phyloP scores from a whole-genome alignment of 2,113 vertebrate genomes.

The Tursiops truncatus region DNA sequence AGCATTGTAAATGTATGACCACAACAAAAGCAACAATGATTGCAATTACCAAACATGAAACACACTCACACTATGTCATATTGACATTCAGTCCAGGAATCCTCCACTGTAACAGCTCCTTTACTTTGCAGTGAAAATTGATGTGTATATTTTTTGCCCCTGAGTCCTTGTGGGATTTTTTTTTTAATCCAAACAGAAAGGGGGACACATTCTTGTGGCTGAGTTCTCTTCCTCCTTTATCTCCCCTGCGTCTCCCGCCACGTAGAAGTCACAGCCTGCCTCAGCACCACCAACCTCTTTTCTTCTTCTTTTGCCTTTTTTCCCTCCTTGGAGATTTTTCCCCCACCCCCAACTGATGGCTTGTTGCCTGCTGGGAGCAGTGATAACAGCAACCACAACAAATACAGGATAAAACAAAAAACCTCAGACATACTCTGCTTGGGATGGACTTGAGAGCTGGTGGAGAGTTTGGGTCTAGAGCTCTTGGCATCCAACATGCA shows the following conservation, averaged over 20 bases:
- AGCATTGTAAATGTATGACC: too few relatives aligned
- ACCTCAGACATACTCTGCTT: neutral
- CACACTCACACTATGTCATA: too few relatives aligned
- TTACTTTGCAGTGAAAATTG: too few relatives aligned
- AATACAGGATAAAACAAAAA: neutral
- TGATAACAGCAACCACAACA: neutral
- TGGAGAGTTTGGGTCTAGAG: fast-evolving
- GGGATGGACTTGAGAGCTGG: conserved; percentile 32
- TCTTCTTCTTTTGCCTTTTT: conserved; percentile 12
- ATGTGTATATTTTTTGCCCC: too few relatives aligned
- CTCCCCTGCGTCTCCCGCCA: neutral
- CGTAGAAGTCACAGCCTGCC: neutral
- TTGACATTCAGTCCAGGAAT: too few relatives aligned
- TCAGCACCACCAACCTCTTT: neutral
- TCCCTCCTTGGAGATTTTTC: conserved; percentile 56
- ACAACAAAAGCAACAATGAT: too few relatives aligned
- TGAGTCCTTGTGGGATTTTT: too few relatives aligned
- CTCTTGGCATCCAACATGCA: neutral
- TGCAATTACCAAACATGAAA: too few relatives aligned
- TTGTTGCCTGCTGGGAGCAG: conserved; percentile 40
- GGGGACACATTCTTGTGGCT: neutral
- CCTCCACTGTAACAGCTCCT: too few relatives aligned
- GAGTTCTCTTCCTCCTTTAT: neutral
- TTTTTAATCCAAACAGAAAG: too few relatives aligned
- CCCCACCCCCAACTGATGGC: neutral